A percentile compares a stretch with the other conserved stretches of the same genome.
phyloP scores from a whole-genome alignment of 2,888 invertebrate species.

The Mellilla xanthometata region DNA sequence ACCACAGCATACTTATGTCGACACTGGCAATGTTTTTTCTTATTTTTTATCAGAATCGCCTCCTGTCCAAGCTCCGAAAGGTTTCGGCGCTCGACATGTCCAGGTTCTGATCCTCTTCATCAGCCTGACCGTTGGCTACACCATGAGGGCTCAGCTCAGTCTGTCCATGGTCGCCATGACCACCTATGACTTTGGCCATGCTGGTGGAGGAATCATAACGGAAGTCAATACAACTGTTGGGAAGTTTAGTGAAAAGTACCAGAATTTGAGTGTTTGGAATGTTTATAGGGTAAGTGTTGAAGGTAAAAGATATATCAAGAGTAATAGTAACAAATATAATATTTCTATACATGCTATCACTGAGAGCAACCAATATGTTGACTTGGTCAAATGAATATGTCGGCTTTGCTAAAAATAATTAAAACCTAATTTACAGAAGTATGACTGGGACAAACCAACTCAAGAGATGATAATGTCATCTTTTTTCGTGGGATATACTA shows the following conservation, averaged over 20 bases:
- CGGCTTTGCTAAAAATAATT: no score
- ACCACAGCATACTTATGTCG: no score
- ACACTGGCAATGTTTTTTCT: constrained; percentile 30
- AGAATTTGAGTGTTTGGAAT: constrained; percentile 34
- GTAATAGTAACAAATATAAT: no score
- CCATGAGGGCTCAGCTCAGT: constrained; percentile 50
- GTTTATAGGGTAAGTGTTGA: constrained; percentile 51
- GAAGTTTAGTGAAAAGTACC: not conserved
- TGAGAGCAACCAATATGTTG: no score
- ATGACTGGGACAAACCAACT: constrained; percentile 57
- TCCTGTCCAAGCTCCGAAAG: constrained; percentile 35
- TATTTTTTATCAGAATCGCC: no score
- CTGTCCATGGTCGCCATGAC: constrained; percentile 67
- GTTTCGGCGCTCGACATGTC: constrained; percentile 53
- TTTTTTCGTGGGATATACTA: constrained; percentile 80
- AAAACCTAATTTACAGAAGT: constrained; percentile 52
- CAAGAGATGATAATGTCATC: constrained; percentile 70
- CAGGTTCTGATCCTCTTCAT: constrained; percentile 55
- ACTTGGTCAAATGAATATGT: no score
- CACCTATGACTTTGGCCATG: constrained; percentile 20
- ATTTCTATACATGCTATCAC: no score
- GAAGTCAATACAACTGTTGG: not conserved
- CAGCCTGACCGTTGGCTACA: constrained; percentile 44
- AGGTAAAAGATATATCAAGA: not conserved
- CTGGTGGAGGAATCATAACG: constrained; percentile 1